phyloP scores from a whole-genome alignment of 1,140 invertebrate genomes.

The Temnothorax nylanderi region DNA sequence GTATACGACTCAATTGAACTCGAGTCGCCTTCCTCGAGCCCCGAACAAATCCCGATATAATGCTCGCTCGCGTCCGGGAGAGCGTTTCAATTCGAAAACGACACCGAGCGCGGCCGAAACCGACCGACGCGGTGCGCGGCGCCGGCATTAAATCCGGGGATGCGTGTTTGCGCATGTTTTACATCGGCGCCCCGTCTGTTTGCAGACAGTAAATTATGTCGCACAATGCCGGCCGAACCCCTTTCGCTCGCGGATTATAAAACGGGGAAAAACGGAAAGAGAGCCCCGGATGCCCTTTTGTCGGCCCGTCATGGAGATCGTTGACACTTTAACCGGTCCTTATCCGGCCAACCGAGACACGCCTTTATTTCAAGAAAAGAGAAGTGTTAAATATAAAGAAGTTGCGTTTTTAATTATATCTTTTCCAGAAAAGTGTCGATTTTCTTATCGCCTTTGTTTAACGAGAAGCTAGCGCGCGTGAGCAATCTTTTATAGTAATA shows the following conservation, averaged over 20 bases:
- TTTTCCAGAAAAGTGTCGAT: neutral
- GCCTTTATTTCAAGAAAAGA: neutral
- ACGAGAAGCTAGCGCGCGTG: neutral
- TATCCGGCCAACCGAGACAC: neutral
- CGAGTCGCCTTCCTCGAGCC: slow-evolving; percentile 77
- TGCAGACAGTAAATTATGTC: slow-evolving; percentile 85
- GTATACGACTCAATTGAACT: slow-evolving; percentile 76
- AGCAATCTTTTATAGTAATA: neutral
- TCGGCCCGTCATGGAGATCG: slow-evolving; percentile 20
- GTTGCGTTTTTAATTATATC: neutral
- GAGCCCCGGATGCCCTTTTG: slow-evolving; percentile 61
- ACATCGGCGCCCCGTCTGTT: slow-evolving; percentile 84
- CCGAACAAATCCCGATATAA: slow-evolving; percentile 75
- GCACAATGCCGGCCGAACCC: slow-evolving; percentile 79
- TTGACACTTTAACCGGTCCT: slow-evolving; percentile 27
- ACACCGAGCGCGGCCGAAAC: slow-evolving; percentile 60
- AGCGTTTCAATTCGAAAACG: slow-evolving; percentile 69
- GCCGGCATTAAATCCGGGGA: slow-evolving; percentile 48
- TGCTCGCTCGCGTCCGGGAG: slow-evolving; percentile 48
- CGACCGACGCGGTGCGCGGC: neutral
- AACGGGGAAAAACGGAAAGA: slow-evolving; percentile 63
- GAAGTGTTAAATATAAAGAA: neutral
- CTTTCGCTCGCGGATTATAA: slow-evolving; percentile 75
- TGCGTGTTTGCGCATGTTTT: slow-evolving; percentile 84
- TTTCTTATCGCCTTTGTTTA: neutral